These are phyloP conservation scores for Tetramorium simillimum DNA, from an alignment of 1,140 invertebrate genomes.

Conservation along the genomic window DNA sequence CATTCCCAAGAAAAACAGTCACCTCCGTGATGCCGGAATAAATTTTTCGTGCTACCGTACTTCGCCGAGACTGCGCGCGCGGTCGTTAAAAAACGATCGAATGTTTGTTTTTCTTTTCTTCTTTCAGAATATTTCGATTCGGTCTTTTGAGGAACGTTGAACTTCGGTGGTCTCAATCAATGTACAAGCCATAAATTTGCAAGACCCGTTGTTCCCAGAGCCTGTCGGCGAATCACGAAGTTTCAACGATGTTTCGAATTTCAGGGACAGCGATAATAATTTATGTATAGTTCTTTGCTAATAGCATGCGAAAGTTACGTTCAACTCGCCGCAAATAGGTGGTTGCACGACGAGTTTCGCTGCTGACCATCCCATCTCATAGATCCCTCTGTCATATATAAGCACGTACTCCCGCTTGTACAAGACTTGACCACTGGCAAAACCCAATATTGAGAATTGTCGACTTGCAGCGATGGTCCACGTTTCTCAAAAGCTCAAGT, in stretches of 20 bases:
- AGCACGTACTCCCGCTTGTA: background rate
- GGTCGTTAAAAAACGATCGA: background rate
- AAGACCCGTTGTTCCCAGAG: background rate
- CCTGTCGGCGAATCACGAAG: conserved; percentile 10
- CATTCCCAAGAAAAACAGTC: background rate
- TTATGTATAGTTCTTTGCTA: conserved; percentile 41
- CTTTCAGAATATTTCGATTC: background rate
- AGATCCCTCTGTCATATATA: background rate
- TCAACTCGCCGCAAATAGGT: conserved; percentile 23
- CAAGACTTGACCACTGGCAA: conserved; percentile 11
- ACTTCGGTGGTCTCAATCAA: background rate
- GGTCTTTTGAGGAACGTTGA: background rate
- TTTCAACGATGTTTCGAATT: conserved; percentile 15
- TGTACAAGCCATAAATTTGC: conserved; percentile 9
- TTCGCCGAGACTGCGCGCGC: background rate
- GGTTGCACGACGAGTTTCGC: conserved; percentile 22
- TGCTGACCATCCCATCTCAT: background rate
- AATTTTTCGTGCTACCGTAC: background rate
- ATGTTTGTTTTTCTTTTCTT: background rate
- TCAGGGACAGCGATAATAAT: conserved; percentile 12
- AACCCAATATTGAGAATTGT: background rate
- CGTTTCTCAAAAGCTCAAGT: background rate
- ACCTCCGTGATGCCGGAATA: background rate
- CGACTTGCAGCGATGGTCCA: background rate
- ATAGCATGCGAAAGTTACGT: conserved; percentile 38